Evolutionary conservation across 2,888 invertebrate genomes (phyloP), one percentile per base, ranked within the genome.

Genomic region (Teleogryllus oceanicus): DNA sequence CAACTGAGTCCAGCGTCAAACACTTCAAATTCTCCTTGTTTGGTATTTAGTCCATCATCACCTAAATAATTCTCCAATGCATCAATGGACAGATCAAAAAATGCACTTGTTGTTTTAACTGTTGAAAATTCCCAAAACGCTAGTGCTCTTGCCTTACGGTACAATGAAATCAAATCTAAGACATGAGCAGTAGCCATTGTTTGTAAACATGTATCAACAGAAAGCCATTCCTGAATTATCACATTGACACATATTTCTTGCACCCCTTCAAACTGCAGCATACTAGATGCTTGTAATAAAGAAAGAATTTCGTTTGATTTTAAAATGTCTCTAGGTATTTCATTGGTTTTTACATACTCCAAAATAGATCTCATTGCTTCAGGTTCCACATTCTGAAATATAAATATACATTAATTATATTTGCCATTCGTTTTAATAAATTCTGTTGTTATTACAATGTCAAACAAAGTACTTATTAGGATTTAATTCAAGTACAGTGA

Each of bases 241-340:
- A 82, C 77, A 11, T 83, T 81, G 84, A 87, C 74, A 83, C 84
- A 77, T 81, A 78, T 79, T n/a, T 84, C 80, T 83, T 85, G 85
- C 49, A 89, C 84, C 16, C 84, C 79, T 0, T 84, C 83, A 82
- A 89, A 88, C 83, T 88, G 88, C 75, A 88, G 84, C 86, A 88
- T 87, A 81, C 86, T 85, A 20, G 87, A 85, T 2, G 87, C 85
- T 82, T 87, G 85, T 49, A 88, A 83, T 20, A 87, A 85, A 74
- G 81, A 80, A 1, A 81, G 77, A 20, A 81, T 78, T 18, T 81
- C 74, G 18, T 50, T 49, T 49, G 81, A 77, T 18, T 76, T 78
- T 21, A 81, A 24, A 16, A 80, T 49, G 21, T 84, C 82, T 16
- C 85, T 80, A 49, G 77, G 49, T 21, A 86, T 81, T 80, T 86